Base-by-base conservation (phyloP, 23 tunicate species). In the Trididemnum clinides region DNA sequence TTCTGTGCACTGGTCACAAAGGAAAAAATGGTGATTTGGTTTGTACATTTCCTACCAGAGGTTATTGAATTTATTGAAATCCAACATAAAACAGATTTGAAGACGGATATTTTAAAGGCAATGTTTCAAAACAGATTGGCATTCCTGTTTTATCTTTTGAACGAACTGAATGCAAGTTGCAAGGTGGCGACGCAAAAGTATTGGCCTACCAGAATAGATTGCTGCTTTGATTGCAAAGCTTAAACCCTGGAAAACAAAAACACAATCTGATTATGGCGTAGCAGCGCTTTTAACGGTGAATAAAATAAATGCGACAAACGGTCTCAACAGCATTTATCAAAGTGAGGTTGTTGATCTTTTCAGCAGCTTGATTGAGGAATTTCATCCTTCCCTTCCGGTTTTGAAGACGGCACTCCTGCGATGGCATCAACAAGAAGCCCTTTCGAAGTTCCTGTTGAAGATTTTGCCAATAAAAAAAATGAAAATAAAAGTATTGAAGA, bases 371-470 rank as follows among this genome's bases (percentile, higher is more conserved):
- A 80, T 80, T 80, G 34, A 64, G 25, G 85, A 80, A 80, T 80
- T 80, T 64, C 85, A 80, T 33, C n/a, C n/a, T n/a, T n/a, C n/a
- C 85, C 38, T 57, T 80, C 64, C 34, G 38, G 36, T 33, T 22
- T 80, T 64, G 85, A 80, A 57, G 26, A 64, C 51, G 85, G 64
- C 85, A 80, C 85, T 19, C 85, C 85, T 64, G 80, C 31, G 28
- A 63, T 63, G 71, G 23, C 71, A 63, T 63, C 28, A 63, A 63
- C 71, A 63, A 63, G 28, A 25, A 80, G 64, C 51, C 85, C 85
- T 20, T 80, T 80, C 80, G 26, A 71, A 80, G 26, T 80, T 64
- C 26, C 80, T 64, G 85, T 59, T 80, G 80, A 64, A 80, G 85
- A 64, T 23, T 64, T 80, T 80, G 7, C 26, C 26, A 15, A 44